Conservation (phyloP, 2,113 vertebrate species). For the Lamprologus sp. region DNA sequence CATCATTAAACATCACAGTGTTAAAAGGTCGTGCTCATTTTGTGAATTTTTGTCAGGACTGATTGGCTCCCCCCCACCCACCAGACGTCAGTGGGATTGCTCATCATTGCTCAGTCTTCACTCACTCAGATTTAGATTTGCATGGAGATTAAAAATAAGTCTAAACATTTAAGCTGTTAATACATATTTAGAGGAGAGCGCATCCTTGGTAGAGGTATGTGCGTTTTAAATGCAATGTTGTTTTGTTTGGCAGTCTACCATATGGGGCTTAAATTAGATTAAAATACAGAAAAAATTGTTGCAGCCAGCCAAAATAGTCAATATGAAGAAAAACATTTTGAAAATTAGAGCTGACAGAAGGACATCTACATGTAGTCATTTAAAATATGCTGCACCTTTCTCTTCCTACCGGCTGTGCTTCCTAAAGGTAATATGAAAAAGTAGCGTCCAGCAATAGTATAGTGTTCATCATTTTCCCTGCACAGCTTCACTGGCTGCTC, state of each 20-base stretch:
- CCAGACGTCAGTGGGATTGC: not conserved
- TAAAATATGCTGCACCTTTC: not conserved
- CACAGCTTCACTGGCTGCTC: not conserved
- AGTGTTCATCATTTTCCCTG: not conserved
- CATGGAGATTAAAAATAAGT: not conserved
- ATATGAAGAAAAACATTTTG: not conserved
- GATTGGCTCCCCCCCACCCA: not conserved
- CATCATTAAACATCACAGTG: not conserved
- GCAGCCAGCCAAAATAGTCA: not conserved
- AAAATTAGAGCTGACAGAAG: not conserved
- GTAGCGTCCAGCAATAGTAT: not conserved
- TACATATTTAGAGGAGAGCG: not conserved
- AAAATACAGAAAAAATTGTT: not conserved
- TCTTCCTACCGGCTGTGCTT: not conserved
- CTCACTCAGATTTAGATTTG: not conserved
- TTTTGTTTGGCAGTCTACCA: not conserved
- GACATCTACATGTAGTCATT: not conserved
- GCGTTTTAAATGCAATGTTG: not conserved
- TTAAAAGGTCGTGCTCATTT: not conserved
- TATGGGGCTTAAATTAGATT: not conserved
- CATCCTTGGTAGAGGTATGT: not conserved
- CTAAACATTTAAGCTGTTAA: not conserved
- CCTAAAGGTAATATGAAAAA: constrained; percentile 5
- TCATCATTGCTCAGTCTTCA: not conserved
- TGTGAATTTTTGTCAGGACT: not conserved